Evolutionary conservation across 2,797 vertebrate genomes (phyloP), one percentile per base, ranked within the genome.

Genomic region (Lithobates sylvaticus): DNA sequence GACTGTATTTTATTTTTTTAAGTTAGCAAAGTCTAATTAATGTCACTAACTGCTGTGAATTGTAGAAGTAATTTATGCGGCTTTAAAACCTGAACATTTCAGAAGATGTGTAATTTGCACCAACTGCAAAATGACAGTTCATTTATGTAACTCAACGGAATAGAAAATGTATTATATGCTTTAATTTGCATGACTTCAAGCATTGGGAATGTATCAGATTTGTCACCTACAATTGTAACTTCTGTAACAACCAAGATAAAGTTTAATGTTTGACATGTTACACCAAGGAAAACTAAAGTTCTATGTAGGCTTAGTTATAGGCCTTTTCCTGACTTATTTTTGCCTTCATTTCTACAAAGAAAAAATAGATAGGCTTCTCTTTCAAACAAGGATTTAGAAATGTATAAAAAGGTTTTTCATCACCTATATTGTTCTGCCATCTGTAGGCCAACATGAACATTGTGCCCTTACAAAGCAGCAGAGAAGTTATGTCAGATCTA

Each of bases 391-490:
- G 32, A 9, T 16, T 42, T 36, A 36, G 12, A 18, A 29, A 69
- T n/a, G 27, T 76, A 0, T 0, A 10, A 65, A 71, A 15, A 86
- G 78, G 23, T 12, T 1, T 61, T 26, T 87, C 86, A 89, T 91
- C 86, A 90, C 44, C 82, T 91, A 90, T 81, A 87, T 91, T 88
- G 54, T 36, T 91, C 89, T 93, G 90, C 90, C 91, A 90, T 82
- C 91, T 93, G 90, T 91, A 90, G 91, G 92, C 85, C 83, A 88
- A 39, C 21, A 21, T 89, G 88, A 79, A 92, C 91, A 92, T 16
- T 76, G 86, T 76, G 73, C 65, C 61, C 68, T 26, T 27, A 61
- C 44, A 78, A 64, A 10, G 12, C 8, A 10, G n/a, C 23, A 26
- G n/a, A 26, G 23, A 8, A 65, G n/a, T 21, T 10, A 54, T 18